Percentiles rank a stretch among this genome's conserved stretches.
phyloP scores from a whole-genome alignment of 2,113 vertebrate genomes.

The Phoxinus phoxinus region DNA sequence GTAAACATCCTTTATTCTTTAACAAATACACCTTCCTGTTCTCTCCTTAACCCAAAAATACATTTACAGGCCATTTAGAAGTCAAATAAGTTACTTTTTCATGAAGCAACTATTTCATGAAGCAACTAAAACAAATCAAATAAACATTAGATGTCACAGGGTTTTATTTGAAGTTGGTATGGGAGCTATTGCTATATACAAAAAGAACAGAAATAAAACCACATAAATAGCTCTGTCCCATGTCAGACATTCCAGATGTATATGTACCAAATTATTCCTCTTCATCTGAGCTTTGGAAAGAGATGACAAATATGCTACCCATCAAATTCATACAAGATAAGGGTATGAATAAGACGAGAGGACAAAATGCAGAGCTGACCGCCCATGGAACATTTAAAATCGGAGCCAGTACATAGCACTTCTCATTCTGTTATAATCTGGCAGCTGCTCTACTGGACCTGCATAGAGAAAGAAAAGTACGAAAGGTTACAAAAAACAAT shows the following conservation, averaged over 20 bases:
- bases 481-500: not conserved
- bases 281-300: not conserved
- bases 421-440: conserved; percentile 95
- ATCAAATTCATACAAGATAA: not conserved
- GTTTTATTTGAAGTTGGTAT: conserved; percentile 70
- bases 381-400: conserved; percentile 74
- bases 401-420: conserved; percentile 95
- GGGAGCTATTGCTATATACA: conserved; percentile 79
- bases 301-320: not conserved
- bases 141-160: conserved; percentile 47
- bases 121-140: not conserved
- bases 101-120: not conserved
- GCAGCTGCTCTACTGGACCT: conserved; percentile 92
- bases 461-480: conserved; percentile 54
- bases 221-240: conserved; percentile 74
- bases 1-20: not conserved
- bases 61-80: not conserved
- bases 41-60: no score
- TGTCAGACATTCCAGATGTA: conserved; percentile 37
- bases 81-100: not conserved
- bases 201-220: conserved; percentile 75
- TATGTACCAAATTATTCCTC: conserved; percentile 1
- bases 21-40: not conserved
- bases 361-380: conserved; percentile 46
- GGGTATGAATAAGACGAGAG: conserved; percentile 17